A percentile compares a stretch with the other conserved stretches of the same genome.
phyloP scores from a whole-genome alignment of 2,888 invertebrate genomes.

The Microplitis manilae region DNA sequence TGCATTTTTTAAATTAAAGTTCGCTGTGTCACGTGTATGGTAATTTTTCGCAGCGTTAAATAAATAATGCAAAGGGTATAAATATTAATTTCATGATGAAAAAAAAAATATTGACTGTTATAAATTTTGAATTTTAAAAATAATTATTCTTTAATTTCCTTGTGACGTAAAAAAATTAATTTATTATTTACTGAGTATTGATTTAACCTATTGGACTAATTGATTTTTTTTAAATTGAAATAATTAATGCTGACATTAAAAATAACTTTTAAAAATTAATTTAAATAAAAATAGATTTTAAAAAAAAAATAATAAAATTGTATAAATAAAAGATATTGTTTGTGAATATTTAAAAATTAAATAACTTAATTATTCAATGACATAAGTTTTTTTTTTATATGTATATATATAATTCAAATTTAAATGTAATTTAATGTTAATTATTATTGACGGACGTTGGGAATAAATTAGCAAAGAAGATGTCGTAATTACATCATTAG shows the following conservation, averaged over 20 bases:
- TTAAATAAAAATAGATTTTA: too few species aligned
- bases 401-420: background rate
- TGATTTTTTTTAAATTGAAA: background rate
- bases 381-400: background rate
- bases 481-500: conserved; percentile 9
- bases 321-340: too few species aligned
- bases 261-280: too few species aligned
- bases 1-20: background rate
- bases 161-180: background rate
- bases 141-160: background rate
- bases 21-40: background rate
- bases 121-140: background rate
- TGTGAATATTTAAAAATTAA: background rate
- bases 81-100: background rate
- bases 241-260: background rate
- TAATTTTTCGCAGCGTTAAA: background rate
- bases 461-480: background rate
- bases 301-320: too few species aligned
- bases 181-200: background rate
- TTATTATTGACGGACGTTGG: background rate
- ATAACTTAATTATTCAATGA: background rate
- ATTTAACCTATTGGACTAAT: background rate
- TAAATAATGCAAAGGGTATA: background rate
- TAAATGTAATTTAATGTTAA: background rate
- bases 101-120: background rate